Conservation (phyloP, 2,888 invertebrate genomes). For the Calliphora vomitoria region DNA sequence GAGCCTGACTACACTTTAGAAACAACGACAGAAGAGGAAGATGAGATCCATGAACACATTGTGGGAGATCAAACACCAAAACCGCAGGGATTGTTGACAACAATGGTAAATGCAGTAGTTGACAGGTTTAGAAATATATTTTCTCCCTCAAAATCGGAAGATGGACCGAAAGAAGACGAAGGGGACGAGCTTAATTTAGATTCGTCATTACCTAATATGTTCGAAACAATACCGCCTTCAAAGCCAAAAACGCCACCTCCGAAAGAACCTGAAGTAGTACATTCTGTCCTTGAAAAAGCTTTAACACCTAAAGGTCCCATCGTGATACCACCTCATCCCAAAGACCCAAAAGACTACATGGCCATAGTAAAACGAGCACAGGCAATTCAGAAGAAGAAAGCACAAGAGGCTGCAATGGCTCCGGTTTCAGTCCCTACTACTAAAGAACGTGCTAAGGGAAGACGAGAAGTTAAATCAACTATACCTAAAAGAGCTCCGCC, state of each 20-base stretch:
- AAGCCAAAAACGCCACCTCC: background rate
- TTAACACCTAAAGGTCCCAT: background rate
- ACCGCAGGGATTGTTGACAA: slow-evolving; percentile 48
- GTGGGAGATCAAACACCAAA: background rate
- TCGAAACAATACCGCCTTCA: slow-evolving; percentile 39
- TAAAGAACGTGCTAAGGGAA: background rate
- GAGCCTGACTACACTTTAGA: slow-evolving; percentile 48
- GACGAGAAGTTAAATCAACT: slow-evolving; percentile 22
- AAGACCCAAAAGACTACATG: slow-evolving; percentile 54
- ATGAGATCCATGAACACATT: background rate
- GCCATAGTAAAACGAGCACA: slow-evolving; percentile 56
- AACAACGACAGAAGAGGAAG: background rate
- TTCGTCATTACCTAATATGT: slow-evolving; percentile 59
- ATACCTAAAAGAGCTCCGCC: slow-evolving; percentile 30
- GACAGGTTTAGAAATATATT: slow-evolving; percentile 60
- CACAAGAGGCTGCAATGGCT: slow-evolving; percentile 6
- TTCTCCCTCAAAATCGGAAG: background rate
- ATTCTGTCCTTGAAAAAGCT: background rate
- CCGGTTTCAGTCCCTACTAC: background rate
- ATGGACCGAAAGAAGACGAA: background rate
- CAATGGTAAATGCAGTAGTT: slow-evolving; percentile 48
- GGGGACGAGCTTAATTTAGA: slow-evolving; percentile 29
- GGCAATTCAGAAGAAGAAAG: slow-evolving; percentile 51
- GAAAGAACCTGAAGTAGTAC: background rate
- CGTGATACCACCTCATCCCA: slow-evolving; percentile 42